Base-by-base conservation (phyloP, 2,797 vertebrate genomes). In the Peromyscus nudipes region DNA sequence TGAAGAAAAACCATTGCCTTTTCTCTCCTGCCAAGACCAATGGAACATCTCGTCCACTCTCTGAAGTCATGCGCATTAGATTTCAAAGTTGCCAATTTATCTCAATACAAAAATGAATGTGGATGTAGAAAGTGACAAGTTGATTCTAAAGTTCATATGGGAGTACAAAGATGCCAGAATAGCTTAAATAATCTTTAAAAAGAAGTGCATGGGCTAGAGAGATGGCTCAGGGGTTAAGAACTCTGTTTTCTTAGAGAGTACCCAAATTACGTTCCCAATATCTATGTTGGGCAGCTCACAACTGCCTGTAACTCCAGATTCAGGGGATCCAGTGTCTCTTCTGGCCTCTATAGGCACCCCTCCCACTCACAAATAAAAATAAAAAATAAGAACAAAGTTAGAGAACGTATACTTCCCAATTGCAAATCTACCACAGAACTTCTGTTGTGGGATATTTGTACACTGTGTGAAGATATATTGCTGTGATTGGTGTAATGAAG, bases 61-160 rank as follows among this genome's bases (percentile, higher is more conserved):
- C 34, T 88, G 49, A 82, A 75, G 25, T 81, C 13, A n/a, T 8
- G 65, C 49, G 46, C 34, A 40, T 88, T 93, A 77, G 64, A 93
- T 85, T 92, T 92, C 19, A 73, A 89, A 80, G 73, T 94, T 90
- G 46, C 14, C 29, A 81, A 8, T 87, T 81, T 80, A 29, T 64
- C 25, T 88, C 94, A 90, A 91, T 34, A 81, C 37, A 82, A 81
- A 91, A 86, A 77, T 89, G 46, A 96, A 65, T 49, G 11, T 46
- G 37, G 19, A 46, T 19, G 0, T n/a, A 94, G 62, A 95, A 86
- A 96, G 40, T 62, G 11, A 60, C 62, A 64, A 77, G 6, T 29
- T 69, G 23, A 94, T 92, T 25, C 40, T 57, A 87, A 93, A 85
- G 69, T 79, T 94, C 67, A 64, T 46, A n/a, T 27, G 40, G 55